A percentile compares a stretch with the other conserved stretches of the same genome.
phyloP scores from a whole-genome alignment of 1,140 invertebrate genomes.

The Nasonia vitripennis region DNA sequence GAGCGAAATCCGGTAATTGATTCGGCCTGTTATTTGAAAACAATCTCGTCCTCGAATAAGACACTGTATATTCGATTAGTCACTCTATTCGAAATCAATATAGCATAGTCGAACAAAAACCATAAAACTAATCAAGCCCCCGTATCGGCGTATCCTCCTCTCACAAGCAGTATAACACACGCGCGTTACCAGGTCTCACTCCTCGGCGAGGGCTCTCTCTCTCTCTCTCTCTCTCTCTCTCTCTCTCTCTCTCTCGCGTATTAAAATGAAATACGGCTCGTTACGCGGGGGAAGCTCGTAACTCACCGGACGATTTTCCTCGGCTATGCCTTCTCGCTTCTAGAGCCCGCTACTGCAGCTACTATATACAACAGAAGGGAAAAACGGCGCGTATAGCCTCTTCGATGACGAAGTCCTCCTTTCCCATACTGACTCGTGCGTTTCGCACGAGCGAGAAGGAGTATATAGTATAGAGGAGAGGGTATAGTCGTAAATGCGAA shows the following conservation, averaged over 20 bases:
- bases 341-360: not conserved
- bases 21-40: slow-evolving; percentile 25
- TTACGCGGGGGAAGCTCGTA: slow-evolving; percentile 32
- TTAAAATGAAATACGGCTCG: slow-evolving; percentile 41
- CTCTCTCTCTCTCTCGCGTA: not conserved
- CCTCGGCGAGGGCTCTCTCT: no score
- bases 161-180: not conserved
- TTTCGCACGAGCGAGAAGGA: not conserved
- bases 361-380: not conserved
- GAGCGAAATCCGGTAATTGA: slow-evolving; percentile 25
- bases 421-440: not conserved
- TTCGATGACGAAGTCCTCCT: not conserved
- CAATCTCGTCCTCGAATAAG: not conserved
- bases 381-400: not conserved
- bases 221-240: no score
- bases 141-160: not conserved
- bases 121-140: not conserved
- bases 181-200: not conserved
- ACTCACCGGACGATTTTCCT: slow-evolving; percentile 38
- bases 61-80: not conserved
- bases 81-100: no score
- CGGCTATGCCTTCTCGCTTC: slow-evolving; percentile 31
- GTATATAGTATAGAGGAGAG: not conserved
- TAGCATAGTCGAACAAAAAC: no score
- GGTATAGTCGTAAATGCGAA: slow-evolving; percentile 56